Evolutionary conservation across 2,888 invertebrate species (phyloP), one percentile per base, ranked within the genome.

Genomic region (Meiosimyza decipiens): DNA sequence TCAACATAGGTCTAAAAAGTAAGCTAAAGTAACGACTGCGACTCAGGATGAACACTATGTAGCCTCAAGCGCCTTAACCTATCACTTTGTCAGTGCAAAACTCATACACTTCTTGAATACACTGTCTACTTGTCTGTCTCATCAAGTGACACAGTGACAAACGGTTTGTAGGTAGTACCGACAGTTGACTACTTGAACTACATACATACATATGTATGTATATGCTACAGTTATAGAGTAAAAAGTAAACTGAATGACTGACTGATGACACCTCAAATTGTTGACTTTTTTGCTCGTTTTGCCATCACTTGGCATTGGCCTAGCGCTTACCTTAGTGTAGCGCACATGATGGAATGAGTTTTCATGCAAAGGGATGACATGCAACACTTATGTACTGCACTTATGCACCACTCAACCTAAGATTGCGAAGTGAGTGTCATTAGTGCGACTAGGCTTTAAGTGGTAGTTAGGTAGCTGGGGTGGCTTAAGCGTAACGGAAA

Each of bases 181-280:
- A 40, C 40, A 40, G 40, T 40, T 40, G 9, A 40, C 40, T 40
- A 40, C 40, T 40, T 40, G 40, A 40, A 40, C 40, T 40, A 40
- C 9, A 40, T 40, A 40, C 9, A 40, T 40, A 28, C 3, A 3
- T 28, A 28, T 28, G 28, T 28, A 28, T 4, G 28, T 28, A 28
- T 3, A 7, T 40, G 9, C 40, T 40, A 40, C 6, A 40, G 40
- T 9, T 40, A 40, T 40, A 15, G 15, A 12, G 54, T 54, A 28
- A 12, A 60, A 28, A 60, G 59, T 28, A 60, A 60, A 60, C 28
- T 60, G 40, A 60, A 60, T 60, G 59, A 28, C 59, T 28, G 59
- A 15, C 54, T 16, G 59, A 28, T 60, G 28, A 60, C 59, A 60
- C 59, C 59, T 60, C 59, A 60, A 60, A 60, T 60, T 22, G 59